Percentiles rank a stretch among this genome's conserved stretches.
Evolutionary conservation across 2,113 vertebrate genomes (phyloP).

Genomic region (Cebus imitator): DNA sequence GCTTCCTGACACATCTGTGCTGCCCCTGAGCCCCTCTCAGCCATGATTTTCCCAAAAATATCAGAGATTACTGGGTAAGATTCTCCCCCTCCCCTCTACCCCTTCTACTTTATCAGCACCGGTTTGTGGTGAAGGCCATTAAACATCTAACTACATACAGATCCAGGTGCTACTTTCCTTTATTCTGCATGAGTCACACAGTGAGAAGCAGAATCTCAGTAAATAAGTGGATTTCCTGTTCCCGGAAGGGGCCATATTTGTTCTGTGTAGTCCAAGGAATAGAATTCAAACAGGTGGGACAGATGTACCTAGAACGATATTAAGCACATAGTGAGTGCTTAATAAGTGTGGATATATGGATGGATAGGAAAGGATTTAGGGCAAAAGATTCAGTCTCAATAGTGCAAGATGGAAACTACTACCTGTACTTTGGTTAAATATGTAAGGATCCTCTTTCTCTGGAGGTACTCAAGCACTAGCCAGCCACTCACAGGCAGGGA

Average conservation of each 20-base stretch:
- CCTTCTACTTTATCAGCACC: neutral
- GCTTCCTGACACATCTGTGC: neutral
- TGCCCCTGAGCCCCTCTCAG: neutral
- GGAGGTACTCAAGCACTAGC: neutral
- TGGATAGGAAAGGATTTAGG: neutral
- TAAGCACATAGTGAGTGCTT: neutral
- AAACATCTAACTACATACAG: neutral
- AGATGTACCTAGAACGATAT: neutral
- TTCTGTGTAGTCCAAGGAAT: neutral
- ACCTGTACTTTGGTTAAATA: neutral
- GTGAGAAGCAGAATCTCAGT: neutral
- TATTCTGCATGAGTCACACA: neutral
- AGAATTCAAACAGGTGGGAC: neutral
- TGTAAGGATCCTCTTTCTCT: neutral
- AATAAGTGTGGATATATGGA: neutral
- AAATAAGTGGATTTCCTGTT: neutral
- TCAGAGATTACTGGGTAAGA: neutral
- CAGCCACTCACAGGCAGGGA: neutral
- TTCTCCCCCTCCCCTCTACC: neutral
- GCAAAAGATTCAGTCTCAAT: neutral
- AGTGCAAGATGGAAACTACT: neutral
- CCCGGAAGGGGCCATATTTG: neutral
- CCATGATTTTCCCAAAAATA: no score
- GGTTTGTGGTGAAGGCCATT: accelerated
- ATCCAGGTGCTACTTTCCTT: neutral